These are phyloP conservation scores for Syritta pipiens DNA, from an alignment of 2,888 invertebrate genomes.

Conservation along the genomic window DNA sequence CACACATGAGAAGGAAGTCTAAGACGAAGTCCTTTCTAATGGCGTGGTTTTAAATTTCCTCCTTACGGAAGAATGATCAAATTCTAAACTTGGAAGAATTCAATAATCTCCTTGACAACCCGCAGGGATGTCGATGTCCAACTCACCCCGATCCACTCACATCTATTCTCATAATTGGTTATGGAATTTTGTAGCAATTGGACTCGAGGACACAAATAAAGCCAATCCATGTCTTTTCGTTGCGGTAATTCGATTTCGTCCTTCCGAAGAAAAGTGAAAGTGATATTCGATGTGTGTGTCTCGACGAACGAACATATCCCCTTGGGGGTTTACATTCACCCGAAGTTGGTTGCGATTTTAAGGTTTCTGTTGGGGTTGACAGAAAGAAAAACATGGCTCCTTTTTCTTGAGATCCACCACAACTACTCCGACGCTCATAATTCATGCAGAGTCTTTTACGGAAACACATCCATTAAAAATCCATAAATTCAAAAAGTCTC, in stretches of 20 bases:
- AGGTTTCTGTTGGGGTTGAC: constrained; percentile 25
- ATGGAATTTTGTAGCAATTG: constrained; percentile 61
- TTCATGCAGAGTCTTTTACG: too few relatives aligned
- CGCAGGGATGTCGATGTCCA: constrained; percentile 3
- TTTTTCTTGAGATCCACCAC: neutral
- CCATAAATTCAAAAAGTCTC: neutral
- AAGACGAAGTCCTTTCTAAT: constrained; percentile 42
- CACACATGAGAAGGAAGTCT: constrained; percentile 23
- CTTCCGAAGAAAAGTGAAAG: constrained; percentile 43
- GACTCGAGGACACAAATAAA: constrained; percentile 65
- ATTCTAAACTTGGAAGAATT: constrained; percentile 49
- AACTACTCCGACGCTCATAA: too few relatives aligned
- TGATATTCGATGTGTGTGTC: constrained; percentile 37
- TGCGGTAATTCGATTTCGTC: constrained; percentile 61
- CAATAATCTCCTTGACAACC: constrained; percentile 63
- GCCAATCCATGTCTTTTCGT: constrained; percentile 35
- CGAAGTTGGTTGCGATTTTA: constrained; percentile 35
- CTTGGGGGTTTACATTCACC: constrained; percentile 38
- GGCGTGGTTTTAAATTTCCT: constrained; percentile 69
- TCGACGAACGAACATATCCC: constrained; percentile 24
- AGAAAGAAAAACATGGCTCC: neutral
- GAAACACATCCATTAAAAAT: neutral
- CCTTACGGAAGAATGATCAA: constrained; percentile 58
- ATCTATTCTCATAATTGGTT: constrained; percentile 67
- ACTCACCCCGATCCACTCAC: too few relatives aligned